phyloP scores from a whole-genome alignment of 2,888 invertebrate genomes.

The Taphrorychus bicolor region DNA sequence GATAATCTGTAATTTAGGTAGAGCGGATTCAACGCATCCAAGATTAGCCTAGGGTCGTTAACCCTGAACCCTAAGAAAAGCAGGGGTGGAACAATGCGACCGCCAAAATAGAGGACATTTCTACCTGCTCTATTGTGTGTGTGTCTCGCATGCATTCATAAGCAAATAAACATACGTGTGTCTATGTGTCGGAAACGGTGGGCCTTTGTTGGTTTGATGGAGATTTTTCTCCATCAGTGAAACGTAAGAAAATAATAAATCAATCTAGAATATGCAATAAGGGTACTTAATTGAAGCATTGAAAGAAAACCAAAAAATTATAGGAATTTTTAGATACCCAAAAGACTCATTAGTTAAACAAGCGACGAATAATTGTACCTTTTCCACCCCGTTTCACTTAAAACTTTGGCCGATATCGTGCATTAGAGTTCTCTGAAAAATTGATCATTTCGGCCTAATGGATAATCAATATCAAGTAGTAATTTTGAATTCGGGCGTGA shows the following conservation, averaged over 20 bases:
- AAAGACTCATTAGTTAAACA: too few species aligned
- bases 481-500: background rate
- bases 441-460: constrained; percentile 1
- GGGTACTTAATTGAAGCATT: too few species aligned
- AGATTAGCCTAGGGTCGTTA: constrained; percentile 37
- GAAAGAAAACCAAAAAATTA: too few species aligned
- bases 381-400: background rate
- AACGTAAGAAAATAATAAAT: too few species aligned
- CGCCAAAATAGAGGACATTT: constrained; percentile 15
- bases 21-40: constrained; percentile 32
- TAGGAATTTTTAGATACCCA: too few species aligned
- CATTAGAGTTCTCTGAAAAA: background rate
- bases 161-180: constrained; percentile 1
- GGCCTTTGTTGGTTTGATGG: background rate
- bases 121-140: constrained; percentile 24
- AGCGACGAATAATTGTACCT: background rate
- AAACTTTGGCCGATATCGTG: background rate
- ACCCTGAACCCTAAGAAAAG: constrained; percentile 27
- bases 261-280: too few species aligned
- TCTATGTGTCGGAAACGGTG: background rate
- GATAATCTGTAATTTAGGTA: constrained; percentile 28
- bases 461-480: background rate
- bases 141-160: background rate
- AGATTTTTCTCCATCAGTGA: background rate
- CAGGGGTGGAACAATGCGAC: constrained; percentile 27